Percentiles rank a stretch among this genome's conserved stretches.
phyloP scores from a whole-genome alignment of 2,113 vertebrate genomes.

The Isichthys henryi region DNA sequence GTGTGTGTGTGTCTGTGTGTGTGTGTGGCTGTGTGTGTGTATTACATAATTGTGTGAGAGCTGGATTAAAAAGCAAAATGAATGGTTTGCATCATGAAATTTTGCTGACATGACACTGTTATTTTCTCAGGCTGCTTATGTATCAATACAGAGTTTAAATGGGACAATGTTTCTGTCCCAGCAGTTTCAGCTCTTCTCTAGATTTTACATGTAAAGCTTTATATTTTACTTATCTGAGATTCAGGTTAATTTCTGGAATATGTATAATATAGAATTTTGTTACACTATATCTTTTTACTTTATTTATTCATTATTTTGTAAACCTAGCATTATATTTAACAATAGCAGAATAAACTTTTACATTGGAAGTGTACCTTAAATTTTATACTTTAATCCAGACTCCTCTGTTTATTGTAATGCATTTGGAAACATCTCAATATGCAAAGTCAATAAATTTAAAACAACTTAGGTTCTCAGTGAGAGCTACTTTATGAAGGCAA shows the following conservation, averaged over 20 bases:
- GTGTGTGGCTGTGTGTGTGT: neutral
- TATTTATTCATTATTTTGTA: neutral
- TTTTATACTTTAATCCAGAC: neutral
- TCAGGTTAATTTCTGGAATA: neutral
- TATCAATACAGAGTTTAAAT: neutral
- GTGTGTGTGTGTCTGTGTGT: too few relatives aligned
- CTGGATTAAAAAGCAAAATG: neutral
- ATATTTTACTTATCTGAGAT: neutral
- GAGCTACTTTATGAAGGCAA: neutral
- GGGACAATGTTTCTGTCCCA: neutral
- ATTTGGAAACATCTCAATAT: neutral
- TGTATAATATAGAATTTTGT: neutral
- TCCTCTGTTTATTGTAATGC: neutral
- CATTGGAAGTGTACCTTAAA: neutral
- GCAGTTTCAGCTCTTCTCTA: neutral
- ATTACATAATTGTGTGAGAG: neutral
- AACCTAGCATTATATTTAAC: neutral
- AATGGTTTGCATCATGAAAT: neutral
- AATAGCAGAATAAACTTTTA: neutral
- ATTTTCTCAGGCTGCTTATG: neutral
- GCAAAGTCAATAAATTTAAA: conserved; percentile 8
- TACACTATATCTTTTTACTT: neutral
- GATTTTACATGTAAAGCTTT: neutral
- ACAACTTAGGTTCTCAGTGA: neutral
- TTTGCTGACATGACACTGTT: neutral